Evolutionary conservation across 2,888 invertebrate genomes (phyloP).

Genomic region (Eledona agricola): DNA sequence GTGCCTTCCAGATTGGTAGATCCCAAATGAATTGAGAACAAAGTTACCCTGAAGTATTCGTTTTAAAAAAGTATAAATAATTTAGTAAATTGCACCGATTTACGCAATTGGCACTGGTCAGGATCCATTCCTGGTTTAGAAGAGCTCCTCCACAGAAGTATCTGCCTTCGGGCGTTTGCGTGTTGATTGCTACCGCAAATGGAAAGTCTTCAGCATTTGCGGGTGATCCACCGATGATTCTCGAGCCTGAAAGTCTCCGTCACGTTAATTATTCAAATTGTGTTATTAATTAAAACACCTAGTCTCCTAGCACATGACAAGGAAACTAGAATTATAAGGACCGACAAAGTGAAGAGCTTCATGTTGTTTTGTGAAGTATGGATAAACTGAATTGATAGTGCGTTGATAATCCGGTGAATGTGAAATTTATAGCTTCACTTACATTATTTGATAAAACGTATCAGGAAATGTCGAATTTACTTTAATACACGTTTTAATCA

Average conservation of each 20-base stretch:
- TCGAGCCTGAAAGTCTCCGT: constrained; percentile 5
- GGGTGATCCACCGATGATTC: constrained; percentile 10
- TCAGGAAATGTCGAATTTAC: no score
- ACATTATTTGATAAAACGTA: no score
- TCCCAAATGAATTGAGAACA: no score
- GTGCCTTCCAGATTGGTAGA: no score
- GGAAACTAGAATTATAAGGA: not conserved
- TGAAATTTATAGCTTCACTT: no score
- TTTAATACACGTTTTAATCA: no score
- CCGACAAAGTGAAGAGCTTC: not conserved
- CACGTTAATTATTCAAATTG: not conserved
- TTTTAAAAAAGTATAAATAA: constrained; percentile 1
- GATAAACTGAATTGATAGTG: no score
- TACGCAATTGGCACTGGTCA: no score
- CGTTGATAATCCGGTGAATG: no score
- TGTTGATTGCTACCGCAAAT: constrained; percentile 8
- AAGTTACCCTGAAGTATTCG: no score
- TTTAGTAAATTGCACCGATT: no score
- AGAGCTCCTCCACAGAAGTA: constrained; percentile 13
- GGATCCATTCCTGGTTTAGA: constrained; percentile 2
- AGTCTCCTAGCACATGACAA: no score
- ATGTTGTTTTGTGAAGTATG: not conserved
- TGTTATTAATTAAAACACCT: not conserved
- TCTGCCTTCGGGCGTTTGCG: not conserved
- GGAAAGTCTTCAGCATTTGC: constrained; percentile 15